phyloP scores from a whole-genome alignment of 2,888 invertebrate genomes.

The Epistrophe grossulariae region DNA sequence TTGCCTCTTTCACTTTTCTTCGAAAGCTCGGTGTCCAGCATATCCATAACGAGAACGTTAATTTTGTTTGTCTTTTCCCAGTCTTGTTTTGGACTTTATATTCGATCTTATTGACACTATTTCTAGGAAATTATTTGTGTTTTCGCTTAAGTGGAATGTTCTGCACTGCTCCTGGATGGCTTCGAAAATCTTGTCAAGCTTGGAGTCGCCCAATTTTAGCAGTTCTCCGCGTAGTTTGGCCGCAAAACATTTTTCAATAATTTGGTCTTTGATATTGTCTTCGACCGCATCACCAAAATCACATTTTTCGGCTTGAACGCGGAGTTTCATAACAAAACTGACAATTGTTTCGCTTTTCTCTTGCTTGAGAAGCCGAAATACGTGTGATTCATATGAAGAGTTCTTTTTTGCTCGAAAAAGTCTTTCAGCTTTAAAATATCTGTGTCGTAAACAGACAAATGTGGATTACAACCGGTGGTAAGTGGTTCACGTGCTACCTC shows the following conservation, averaged over 20 bases:
- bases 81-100: constrained; percentile 1
- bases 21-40: constrained; percentile 32
- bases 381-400: background rate
- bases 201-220: background rate
- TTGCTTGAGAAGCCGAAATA: constrained; percentile 6
- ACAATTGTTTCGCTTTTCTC: background rate
- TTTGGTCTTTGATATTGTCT: constrained; percentile 4
- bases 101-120: background rate
- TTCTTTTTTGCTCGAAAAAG: no score
- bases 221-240: background rate
- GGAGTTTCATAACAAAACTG: constrained; percentile 1
- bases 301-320: constrained; percentile 8
- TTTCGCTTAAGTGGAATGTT: constrained; percentile 1
- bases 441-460: no score
- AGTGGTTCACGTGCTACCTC: constrained; percentile 9
- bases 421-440: no score
- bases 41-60: constrained; percentile 54
- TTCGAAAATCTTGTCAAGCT: constrained; percentile 7
- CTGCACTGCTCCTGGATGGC: constrained; percentile 15
- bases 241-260: background rate
- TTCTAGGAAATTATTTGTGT: background rate
- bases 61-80: constrained; percentile 1
- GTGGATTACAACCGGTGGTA: background rate
- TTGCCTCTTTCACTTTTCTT: constrained; percentile 44
- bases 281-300: constrained; percentile 8